Base-by-base conservation (phyloP, 2,797 vertebrate genomes). In the Thaleichthys pacificus region DNA sequence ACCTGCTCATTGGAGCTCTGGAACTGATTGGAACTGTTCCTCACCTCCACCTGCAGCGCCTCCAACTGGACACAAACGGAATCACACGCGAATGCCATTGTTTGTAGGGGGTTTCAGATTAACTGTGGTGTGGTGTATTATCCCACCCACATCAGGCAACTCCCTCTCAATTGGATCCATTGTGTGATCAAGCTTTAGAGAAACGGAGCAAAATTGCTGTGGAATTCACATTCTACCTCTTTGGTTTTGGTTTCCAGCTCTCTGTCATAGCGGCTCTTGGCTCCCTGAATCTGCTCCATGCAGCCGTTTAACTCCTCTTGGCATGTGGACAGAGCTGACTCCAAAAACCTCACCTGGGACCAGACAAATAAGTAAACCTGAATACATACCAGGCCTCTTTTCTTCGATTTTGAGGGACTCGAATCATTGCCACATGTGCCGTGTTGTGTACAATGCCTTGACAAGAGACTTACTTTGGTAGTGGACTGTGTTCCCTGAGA, bases 1-100 rank as follows among this genome's bases (percentile, higher is more conserved):
- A 92, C 94, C 77, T 95, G 91, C 75, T 94, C 91, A 63, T 12
- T 77, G n/a, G 84, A 92, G 66, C 89, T 91, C 73, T 92, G 89
- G 80, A 93, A 88, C 74, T 69, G 91, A 75, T 90, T 84, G 80
- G 74, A 85, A 87, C 89, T 93, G 72, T 89, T 73, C 76, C 91
- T 94, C 68, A 95, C 73, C 72, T 93, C 93, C 78, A 90, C 90
- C 84, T 93, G 92, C 72, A 95, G 89, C 76, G 84, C 87, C 63
- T 69, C 81, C 74, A 95, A 71, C 95, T 96, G 63, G 72, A 69
- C 30, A 56, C 21, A 71, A n/a, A 54, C 21, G 51, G 9, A 62
- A 22, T 3, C 0, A 35, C 19, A 47, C 42, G 2, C 14, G 17
- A 17, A 14, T 0, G 12, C 11, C 15, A n/a, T 17, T n/a, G 14